Percentiles rank a stretch among this genome's conserved stretches.
Conservation (phyloP, 1,140 invertebrate genomes). For the Drosophila nigrodunni region DNA sequence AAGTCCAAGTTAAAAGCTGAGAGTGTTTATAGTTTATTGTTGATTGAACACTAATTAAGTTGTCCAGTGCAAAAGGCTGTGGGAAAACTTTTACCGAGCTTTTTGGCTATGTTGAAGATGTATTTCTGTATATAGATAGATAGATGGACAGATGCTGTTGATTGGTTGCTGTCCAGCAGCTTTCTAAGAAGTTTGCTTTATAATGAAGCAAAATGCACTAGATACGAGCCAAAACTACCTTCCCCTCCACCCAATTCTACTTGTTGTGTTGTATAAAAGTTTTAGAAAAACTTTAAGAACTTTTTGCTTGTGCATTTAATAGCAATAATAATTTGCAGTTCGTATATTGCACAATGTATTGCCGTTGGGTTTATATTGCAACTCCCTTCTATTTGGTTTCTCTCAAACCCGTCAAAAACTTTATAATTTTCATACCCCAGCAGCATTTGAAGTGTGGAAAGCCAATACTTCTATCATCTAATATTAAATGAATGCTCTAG, state of each 20-base stretch:
- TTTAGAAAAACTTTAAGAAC: constrained; percentile 65
- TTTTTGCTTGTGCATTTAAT: constrained; percentile 79
- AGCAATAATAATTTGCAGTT: constrained; percentile 80
- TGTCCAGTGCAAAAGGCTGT: constrained; percentile 63
- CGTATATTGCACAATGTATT: constrained; percentile 69
- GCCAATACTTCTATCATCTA: constrained; percentile 61
- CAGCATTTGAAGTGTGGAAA: constrained; percentile 57
- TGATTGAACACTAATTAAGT: constrained; percentile 84
- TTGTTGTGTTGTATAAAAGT: constrained; percentile 55
- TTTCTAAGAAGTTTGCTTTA: constrained; percentile 67
- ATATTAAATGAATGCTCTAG: constrained; percentile 44
- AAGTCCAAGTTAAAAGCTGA: constrained; percentile 72
- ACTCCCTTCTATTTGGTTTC: neutral
- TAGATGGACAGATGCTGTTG: constrained; percentile 69
- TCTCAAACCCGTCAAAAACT: constrained; percentile 49
- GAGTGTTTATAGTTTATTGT: constrained; percentile 83
- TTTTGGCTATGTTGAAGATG: constrained; percentile 50
- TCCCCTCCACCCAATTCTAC: neutral
- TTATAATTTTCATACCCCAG: constrained; percentile 71
- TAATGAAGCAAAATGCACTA: constrained; percentile 66
- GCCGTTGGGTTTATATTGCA: constrained; percentile 49
- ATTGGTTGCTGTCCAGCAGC: constrained; percentile 62
- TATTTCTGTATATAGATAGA: constrained; percentile 32
- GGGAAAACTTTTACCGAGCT: constrained; percentile 64
- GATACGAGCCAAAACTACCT: constrained; percentile 27